A percentile compares a stretch with the other conserved stretches of the same genome.
Conservation (phyloP, 2,113 vertebrate genomes). For the Amazona guildingii region DNA sequence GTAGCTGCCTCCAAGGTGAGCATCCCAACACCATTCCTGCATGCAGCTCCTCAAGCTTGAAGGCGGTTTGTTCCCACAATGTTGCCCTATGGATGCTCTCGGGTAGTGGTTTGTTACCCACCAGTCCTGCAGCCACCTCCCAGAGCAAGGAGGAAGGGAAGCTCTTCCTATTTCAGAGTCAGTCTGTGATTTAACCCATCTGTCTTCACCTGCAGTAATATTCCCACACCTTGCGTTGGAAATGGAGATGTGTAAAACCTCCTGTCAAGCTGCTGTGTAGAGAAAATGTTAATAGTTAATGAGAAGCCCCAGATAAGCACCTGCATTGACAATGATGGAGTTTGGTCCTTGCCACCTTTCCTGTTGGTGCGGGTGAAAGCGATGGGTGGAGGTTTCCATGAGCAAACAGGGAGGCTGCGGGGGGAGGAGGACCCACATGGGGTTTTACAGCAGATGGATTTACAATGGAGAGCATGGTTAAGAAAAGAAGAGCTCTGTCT, state of each 20-base stretch:
- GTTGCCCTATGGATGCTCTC: background rate
- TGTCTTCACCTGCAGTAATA: background rate
- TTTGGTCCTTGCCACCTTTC: background rate
- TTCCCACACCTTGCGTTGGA: background rate
- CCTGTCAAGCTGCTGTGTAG: background rate
- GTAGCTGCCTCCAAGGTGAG: constrained; percentile 96
- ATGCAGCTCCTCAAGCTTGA: accelerated
- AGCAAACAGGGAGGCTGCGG: background rate
- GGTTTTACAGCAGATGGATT: background rate
- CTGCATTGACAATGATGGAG: background rate
- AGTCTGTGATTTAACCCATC: background rate
- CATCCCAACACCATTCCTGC: background rate
- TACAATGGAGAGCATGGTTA: background rate
- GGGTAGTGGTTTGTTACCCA: accelerated
- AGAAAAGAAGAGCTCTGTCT: background rate
- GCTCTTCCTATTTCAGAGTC: background rate
- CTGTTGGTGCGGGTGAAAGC: background rate
- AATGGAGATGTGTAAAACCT: background rate
- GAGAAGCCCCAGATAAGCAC: background rate
- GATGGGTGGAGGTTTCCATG: background rate
- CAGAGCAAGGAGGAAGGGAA: background rate
- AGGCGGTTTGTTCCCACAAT: accelerated
- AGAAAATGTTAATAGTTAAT: background rate
- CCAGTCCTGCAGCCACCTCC: background rate
- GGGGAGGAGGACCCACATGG: background rate